These are phyloP conservation scores for Pelodiscus sinensis DNA, from an alignment of 2,113 vertebrate genomes.

Conservation along the genomic window DNA sequence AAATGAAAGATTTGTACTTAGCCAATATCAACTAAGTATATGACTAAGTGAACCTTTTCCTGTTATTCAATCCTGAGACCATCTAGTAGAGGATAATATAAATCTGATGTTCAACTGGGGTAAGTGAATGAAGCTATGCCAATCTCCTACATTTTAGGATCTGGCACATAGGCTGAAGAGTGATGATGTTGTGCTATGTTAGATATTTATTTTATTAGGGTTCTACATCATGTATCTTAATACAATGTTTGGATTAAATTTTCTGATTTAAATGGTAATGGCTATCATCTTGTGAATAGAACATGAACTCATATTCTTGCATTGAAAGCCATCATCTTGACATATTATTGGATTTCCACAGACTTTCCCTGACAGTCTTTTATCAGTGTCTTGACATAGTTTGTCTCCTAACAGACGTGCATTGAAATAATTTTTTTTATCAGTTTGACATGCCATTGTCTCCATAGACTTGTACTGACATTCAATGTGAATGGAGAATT, in stretches of 20 bases:
- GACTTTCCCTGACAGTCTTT: background rate
- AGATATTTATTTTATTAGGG: background rate
- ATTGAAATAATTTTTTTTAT: constrained; percentile 43
- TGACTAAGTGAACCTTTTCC: background rate
- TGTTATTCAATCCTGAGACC: background rate
- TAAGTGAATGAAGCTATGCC: background rate
- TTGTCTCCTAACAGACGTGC: background rate
- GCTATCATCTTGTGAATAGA: background rate
- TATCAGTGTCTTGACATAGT: background rate
- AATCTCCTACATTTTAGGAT: background rate
- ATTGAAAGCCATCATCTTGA: background rate
- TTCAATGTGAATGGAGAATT: constrained; percentile 19
- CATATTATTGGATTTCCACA: background rate
- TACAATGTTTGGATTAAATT: background rate
- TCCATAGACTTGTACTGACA: constrained; percentile 1
- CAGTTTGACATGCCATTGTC: background rate
- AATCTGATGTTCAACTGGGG: background rate
- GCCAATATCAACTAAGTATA: background rate
- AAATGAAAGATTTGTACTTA: background rate
- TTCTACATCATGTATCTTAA: background rate
- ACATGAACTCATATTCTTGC: background rate
- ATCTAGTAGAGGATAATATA: background rate
- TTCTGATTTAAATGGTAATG: constrained; percentile 10
- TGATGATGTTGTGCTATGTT: background rate
- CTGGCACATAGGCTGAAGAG: background rate